These are phyloP conservation scores for Styela plicata DNA, from an alignment of 23 tunicate genomes.

Conservation along the genomic window DNA sequence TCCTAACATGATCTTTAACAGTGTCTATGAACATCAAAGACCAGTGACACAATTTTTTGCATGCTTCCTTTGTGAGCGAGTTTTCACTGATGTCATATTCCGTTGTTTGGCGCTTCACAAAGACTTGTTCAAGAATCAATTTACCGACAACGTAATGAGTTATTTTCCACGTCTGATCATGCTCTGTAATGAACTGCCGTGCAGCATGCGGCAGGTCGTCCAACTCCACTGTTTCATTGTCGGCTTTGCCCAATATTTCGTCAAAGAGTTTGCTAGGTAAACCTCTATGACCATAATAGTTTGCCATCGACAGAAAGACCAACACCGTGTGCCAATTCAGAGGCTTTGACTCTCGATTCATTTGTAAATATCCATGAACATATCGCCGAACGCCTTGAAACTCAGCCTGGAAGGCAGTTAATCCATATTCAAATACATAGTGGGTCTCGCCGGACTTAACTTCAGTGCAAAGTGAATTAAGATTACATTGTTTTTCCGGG, in stretches of 20 bases:
- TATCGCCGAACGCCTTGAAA: constrained; percentile 48
- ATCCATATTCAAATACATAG: constrained; percentile 45
- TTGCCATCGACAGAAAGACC: constrained; percentile 41
- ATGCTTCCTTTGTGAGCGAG: constrained; percentile 18
- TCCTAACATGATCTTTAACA: constrained; percentile 14
- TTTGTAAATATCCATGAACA: constrained; percentile 51
- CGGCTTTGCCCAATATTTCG: background rate
- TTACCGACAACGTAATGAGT: constrained; percentile 41
- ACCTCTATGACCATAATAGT: constrained; percentile 50
- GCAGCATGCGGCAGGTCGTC: constrained; percentile 38
- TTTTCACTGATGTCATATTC: background rate
- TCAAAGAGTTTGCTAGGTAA: constrained; percentile 38
- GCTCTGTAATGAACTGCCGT: constrained; percentile 31
- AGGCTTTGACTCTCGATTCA: background rate
- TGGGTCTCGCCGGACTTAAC: background rate
- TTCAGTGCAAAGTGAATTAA: background rate
- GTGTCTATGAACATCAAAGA: constrained; percentile 33
- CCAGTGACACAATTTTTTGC: background rate
- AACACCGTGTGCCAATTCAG: constrained; percentile 43
- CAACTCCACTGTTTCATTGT: constrained; percentile 3
- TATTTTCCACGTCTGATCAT: constrained; percentile 43
- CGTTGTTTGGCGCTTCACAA: constrained; percentile 1
- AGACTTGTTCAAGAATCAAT: constrained; percentile 47
- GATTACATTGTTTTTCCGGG: constrained; percentile 11
- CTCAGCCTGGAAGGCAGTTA: constrained; percentile 43